Percentiles rank a stretch among this genome's conserved stretches.
phyloP scores from a whole-genome alignment of 2,113 vertebrate species.

The Chascanopsetta lugubris region DNA sequence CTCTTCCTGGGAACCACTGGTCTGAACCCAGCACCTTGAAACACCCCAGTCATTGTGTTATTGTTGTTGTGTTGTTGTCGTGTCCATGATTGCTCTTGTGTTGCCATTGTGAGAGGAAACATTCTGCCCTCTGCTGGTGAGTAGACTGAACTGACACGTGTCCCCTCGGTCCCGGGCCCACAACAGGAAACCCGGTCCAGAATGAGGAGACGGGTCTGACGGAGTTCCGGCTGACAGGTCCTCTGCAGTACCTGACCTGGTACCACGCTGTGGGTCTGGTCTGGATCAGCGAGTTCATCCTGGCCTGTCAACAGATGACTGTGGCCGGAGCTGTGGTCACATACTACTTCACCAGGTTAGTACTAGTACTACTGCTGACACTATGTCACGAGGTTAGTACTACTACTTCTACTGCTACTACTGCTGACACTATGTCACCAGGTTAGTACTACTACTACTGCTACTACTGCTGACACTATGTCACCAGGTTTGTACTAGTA shows the following conservation, averaged over 20 bases:
- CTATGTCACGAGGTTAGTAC: too few species aligned
- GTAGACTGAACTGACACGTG: neutral
- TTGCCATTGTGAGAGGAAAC: neutral
- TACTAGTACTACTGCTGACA: neutral
- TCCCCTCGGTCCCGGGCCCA: neutral
- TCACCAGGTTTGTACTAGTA: too few species aligned
- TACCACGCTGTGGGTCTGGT: slow-evolving; percentile 94
- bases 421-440: too few species aligned
- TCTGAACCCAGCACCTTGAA: too few species aligned
- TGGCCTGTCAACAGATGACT: slow-evolving; percentile 99
- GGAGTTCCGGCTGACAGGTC: slow-evolving; percentile 89
- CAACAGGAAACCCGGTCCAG: slow-evolving; percentile 85
- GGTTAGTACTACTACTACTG: too few species aligned
- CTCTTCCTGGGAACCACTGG: slow-evolving; percentile 96
- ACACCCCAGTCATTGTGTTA: too few species aligned
- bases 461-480: too few species aligned
- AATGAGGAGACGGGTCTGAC: slow-evolving; percentile 88
- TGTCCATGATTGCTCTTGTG: too few species aligned
- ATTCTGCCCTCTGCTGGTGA: slow-evolving; percentile 4
- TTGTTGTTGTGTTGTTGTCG: too few species aligned
- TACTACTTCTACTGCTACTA: too few species aligned
- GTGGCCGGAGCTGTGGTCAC: slow-evolving; percentile 97
- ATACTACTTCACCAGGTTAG: slow-evolving; percentile 96
- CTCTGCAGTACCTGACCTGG: slow-evolving; percentile 95
- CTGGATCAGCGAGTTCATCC: slow-evolving; percentile 97